Evolutionary conservation across 2,888 invertebrate genomes (phyloP), one percentile per base, ranked within the genome.

Genomic region (Nomada fabriciana): DNA sequence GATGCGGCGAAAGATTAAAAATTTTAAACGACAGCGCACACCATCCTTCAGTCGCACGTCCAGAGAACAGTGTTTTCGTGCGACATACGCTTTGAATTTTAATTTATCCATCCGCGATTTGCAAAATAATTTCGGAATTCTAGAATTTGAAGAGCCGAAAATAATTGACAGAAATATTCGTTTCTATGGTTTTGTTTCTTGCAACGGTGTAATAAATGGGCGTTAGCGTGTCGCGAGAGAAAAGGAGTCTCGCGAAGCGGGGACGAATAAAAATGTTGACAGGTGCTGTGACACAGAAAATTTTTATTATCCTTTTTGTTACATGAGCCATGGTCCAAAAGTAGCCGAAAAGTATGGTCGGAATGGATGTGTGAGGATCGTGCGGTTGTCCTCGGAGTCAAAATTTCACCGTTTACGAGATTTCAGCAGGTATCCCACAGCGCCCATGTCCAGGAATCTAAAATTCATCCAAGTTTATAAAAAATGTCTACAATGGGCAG

Each of bases 301-400:
- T 93, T 93, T 93, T 93, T 92, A 92, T 93, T 91, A 75, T 89
- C 70, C 82, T 91, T 93, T 93, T 93, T 91, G 90, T 91, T 91
- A 92, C 93, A 92, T 90, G 90, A 93, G 90, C 91, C 92, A 90
- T 91, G 91, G 90, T 91, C 92, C 92, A 91, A 93, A 93, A 89
- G 86, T 87, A 85, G 82, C 89, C 94, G 92, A 94, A 93, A 94
- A 74, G 91, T 94, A 91, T 94, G 94, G 93, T 94, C 92, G 93
- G 93, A 92, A 93, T 93, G 93, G 91, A 90, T 91, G 91, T 86
- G 90, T 93, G 92, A 93, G 90, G 88, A 87, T 91, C 92, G 94
- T 94, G 94, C 94, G 93, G 94, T 94, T 94, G 94, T 92, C 92
- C 90, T 82, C 89, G 86, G 88, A 80, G 74, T 84, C 74, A 52